Conservation (phyloP, 1,140 invertebrate species). For the Euschistus heros region DNA sequence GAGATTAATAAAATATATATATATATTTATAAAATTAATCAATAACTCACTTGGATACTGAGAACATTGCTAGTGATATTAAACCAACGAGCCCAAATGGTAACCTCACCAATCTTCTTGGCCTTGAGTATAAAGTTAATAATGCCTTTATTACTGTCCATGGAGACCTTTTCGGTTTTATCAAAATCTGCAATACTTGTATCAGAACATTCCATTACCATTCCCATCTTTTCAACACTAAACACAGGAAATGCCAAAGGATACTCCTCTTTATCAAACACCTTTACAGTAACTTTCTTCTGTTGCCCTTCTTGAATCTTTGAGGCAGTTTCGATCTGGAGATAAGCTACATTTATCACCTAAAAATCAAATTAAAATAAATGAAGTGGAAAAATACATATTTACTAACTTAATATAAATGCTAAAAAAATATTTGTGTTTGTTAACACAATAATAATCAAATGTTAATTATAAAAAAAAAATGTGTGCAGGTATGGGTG, state of each 20-base stretch:
- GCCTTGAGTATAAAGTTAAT: conserved; percentile 17
- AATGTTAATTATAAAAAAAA: too few species aligned
- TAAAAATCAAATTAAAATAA: background rate
- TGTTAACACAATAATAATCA: too few species aligned
- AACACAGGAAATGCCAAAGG: conserved; percentile 9
- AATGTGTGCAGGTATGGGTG: too few species aligned
- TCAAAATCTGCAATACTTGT: background rate
- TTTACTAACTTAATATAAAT: too few species aligned
- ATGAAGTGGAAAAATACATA: too few species aligned
- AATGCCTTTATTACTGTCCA: conserved; percentile 2
- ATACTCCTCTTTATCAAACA: conserved; percentile 15
- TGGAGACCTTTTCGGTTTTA: background rate
- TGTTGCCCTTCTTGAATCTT: conserved; percentile 10
- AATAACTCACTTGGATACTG: conserved; percentile 34
- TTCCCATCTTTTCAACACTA: background rate
- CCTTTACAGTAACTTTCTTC: conserved; percentile 3
- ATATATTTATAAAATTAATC: background rate
- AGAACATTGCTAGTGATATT: conserved; percentile 30
- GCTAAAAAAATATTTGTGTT: too few species aligned
- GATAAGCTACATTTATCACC: background rate
- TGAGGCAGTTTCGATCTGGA: background rate
- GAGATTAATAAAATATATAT: too few species aligned
- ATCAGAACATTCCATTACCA: background rate
- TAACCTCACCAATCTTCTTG: conserved; percentile 16
- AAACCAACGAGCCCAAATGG: conserved; percentile 29